phyloP scores from a whole-genome alignment of 2,113 vertebrate species.

The Ornithorhynchus anatinus region DNA sequence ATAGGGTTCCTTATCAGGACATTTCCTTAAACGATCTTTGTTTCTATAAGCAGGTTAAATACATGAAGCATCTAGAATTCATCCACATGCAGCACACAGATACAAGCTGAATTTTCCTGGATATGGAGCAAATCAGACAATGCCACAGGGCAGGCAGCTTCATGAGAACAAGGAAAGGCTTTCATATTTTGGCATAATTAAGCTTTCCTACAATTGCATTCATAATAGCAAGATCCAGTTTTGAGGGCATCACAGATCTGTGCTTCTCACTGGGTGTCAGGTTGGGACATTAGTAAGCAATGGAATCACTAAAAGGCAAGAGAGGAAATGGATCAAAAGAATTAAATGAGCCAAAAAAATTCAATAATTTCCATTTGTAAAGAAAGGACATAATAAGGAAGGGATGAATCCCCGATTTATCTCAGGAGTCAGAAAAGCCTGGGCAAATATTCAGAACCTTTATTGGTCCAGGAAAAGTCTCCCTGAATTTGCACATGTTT shows the following conservation, averaged over 20 bases:
- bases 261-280: constrained; percentile 40
- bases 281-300: constrained; percentile 45
- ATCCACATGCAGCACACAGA: neutral
- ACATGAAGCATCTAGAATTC: neutral
- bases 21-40: neutral
- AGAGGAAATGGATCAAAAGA: constrained; percentile 43
- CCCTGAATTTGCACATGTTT: neutral
- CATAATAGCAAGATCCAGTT: neutral
- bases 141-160: neutral
- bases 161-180: neutral
- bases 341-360: constrained; percentile 65
- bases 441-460: constrained; percentile 30
- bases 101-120: neutral
- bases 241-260: neutral
- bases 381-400: constrained; percentile 48
- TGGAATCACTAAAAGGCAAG: constrained; percentile 29
- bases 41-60: neutral
- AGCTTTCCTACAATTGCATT: neutral
- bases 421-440: constrained; percentile 40
- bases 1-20: neutral
- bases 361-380: constrained; percentile 67
- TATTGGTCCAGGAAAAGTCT: neutral
- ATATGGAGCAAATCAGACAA: neutral
- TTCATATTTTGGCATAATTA: neutral
- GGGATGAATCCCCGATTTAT: constrained; percentile 49